A percentile compares a stretch with the other conserved stretches of the same genome.
Conservation (phyloP, 2,888 invertebrate genomes). For the Acanthosoma haemorrhoidale region DNA sequence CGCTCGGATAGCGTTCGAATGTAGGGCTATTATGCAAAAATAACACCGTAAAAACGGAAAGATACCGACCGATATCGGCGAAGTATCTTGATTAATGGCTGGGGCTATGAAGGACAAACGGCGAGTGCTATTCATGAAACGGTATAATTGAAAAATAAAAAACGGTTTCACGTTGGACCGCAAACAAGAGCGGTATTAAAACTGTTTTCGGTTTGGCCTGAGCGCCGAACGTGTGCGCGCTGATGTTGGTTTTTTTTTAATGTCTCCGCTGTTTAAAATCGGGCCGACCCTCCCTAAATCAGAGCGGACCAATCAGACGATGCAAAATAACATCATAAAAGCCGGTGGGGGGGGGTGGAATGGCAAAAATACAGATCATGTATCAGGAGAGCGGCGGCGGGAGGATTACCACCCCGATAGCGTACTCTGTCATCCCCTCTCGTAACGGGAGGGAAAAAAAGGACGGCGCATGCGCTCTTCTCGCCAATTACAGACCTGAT, state of each 20-base stretch:
- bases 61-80: no score
- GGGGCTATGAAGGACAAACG: no score
- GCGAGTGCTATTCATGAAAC: no score
- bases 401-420: background rate
- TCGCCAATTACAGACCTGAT: constrained; percentile 16
- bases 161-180: no score
- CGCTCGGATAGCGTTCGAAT: no score
- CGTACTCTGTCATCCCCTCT: constrained; percentile 12
- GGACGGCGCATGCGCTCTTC: background rate
- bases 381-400: constrained; percentile 3
- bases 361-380: constrained; percentile 29
- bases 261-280: background rate
- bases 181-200: no score
- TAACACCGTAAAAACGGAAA: no score
- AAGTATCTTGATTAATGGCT: no score
- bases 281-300: constrained; percentile 13
- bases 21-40: no score
- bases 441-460: background rate
- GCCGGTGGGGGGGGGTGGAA: background rate
- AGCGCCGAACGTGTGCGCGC: no score
- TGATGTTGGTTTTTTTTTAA: background rate
- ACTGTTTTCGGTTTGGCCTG: no score
- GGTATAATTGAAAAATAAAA: no score
- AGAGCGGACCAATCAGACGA: constrained; percentile 28
- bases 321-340: constrained; percentile 35